These are phyloP conservation scores for Palythoa heliodiscus DNA, from an alignment of 92 coral and sea anemone species.

Conservation along the genomic window DNA sequence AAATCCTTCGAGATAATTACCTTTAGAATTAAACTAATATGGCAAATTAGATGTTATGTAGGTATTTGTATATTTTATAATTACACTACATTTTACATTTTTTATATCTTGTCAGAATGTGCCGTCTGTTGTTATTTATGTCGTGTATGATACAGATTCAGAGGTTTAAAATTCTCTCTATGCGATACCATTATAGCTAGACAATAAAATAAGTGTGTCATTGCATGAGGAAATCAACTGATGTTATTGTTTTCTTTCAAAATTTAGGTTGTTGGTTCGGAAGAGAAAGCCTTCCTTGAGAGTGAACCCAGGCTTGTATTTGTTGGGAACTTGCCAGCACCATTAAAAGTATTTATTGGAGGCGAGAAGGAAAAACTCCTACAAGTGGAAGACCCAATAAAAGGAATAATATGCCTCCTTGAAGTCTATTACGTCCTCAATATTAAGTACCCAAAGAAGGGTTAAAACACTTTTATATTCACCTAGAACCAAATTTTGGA, in stretches of 20 bases:
- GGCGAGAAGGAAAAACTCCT: not conserved
- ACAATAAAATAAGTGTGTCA: too few relatives aligned
- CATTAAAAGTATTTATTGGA: not conserved
- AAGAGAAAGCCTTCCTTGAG: not conserved
- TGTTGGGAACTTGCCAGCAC: not conserved
- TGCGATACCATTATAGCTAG: too few relatives aligned
- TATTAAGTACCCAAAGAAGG: not conserved
- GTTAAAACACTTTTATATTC: not conserved
- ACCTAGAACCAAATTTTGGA: too few relatives aligned
- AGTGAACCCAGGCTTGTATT: not conserved
- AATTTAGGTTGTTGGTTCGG: not conserved
- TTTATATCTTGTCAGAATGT: not conserved
- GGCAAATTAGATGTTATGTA: slow-evolving; percentile 2
- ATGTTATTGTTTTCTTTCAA: not conserved
- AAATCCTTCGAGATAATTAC: too few relatives aligned
- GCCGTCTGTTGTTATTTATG: not conserved
- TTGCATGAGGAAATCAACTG: too few relatives aligned
- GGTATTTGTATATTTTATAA: not conserved
- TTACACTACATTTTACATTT: not conserved
- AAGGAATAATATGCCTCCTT: not conserved
- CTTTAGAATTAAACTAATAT: too few relatives aligned
- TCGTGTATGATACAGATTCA: not conserved
- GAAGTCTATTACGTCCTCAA: not conserved
- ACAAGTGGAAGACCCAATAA: too few relatives aligned
- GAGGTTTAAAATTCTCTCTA: not conserved